Base-by-base conservation (phyloP, 37 sponge, comb jelly and placozoan species). In the Oopsacas minuta region DNA sequence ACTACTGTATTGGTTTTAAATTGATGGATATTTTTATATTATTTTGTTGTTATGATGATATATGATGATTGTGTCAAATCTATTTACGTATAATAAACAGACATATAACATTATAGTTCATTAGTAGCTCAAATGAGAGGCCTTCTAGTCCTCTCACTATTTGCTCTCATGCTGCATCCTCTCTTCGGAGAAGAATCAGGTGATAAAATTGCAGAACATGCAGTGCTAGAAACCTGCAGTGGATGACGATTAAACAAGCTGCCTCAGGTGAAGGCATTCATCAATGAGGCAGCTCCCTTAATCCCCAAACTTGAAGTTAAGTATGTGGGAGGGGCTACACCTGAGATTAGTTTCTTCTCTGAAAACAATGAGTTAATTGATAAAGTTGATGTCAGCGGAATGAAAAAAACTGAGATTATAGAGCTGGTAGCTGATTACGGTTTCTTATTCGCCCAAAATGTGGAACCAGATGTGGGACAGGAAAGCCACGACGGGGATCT, bases 191-290 rank as follows among this genome's bases (percentile, higher is more conserved):
- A 61, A 34, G 75, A 61, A 12, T 3, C 7, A 3, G 75, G 22
- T n/a, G 1, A n/a, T 42, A 42, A 15, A 42, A 15, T 42, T 3
- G 75, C 75, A 3, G 30, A 3, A n/a, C 75, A 12, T 34, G 75
- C 75, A 3, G 30, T 61, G 3, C 28, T 61, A 61, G 75, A 61
- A 12, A 61, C 28, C 75, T 61, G 75, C 75, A 61, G 75, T 12
- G 75, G 75, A 61, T 61, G 75, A 61, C 75, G 22, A 3, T 34
- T 61, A 34, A 61, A 61, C 75, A 61, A 61, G 75, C 75, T 61
- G 75, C 75, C 75, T 34, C 32, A 61, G 75, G 75, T 61, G 75
- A 61, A 61, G 22, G 30, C 28, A 10, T 61, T 61, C 75, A 61
- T 61, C 28, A n/a, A 10, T 10, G 75, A 61, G 3, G 75, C 75